Evolutionary conservation across 2,888 invertebrate species (phyloP), one percentile per base, ranked within the genome.

Genomic region (Marasmarcha lunaedactyla): DNA sequence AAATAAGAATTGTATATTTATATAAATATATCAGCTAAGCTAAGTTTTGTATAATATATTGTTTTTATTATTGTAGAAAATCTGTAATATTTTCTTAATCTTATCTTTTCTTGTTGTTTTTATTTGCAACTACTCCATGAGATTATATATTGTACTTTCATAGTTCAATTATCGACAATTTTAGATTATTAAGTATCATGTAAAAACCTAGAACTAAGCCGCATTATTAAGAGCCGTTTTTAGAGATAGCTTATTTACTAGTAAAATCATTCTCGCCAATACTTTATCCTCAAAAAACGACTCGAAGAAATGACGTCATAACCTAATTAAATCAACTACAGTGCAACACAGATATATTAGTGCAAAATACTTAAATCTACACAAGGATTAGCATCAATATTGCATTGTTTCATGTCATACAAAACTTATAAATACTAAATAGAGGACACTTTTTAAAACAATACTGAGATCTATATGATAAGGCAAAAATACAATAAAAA

Each of bases 1-100:
- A 63, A 11, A 81, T 81, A 81, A 79, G 81, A 81, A 67, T 60
- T n/a, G n/a, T 55, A 53, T 55, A 49, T 46, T 54, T 52, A 59
- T 50, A 48, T 46, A 46, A 57, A 55, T 30, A 30, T 7, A 30
- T 11, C 62, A 58, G 55, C 66, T 70, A 69, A 57, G 55, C 61
- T 68, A 67, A 45, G 44, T 49, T 43, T 47, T 48, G 47, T 20
- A 20, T 20, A 20, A 42, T 30, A 26, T 45, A 40, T 40, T 42
- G 40, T 35, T 33, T 46, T 39, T 43, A 46, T 43, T 45, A 20
- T 20, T 20, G 7, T 20, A 20, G 3, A 20, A 20, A 20, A 20
- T 20, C 7, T 20, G 7, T 20, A 20, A 20, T 7, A n/a, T n/a
- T n/a, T n/a, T n/a, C n/a, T n/a, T n/a, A n/a, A n/a, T n/a, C n/a